Conservation (phyloP, 2,797 vertebrate species). For the Jordanella pulchra region DNA sequence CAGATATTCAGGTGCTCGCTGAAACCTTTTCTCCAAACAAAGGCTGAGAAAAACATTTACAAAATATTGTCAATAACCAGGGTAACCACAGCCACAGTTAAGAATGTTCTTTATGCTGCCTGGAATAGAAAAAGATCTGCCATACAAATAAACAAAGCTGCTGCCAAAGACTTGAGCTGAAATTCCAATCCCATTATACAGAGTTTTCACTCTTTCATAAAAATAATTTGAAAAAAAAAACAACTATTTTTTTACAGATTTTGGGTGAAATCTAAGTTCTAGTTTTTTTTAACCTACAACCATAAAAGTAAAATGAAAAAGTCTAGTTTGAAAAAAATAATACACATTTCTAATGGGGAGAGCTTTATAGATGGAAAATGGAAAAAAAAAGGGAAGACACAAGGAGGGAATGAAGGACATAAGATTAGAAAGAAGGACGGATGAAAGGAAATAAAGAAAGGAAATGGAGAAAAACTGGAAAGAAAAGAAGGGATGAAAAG, state of each 20-base stretch:
- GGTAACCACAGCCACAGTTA: slow-evolving; percentile 28
- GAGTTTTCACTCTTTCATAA: no score
- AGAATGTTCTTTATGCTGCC: slow-evolving; percentile 38
- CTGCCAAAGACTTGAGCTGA: slow-evolving; percentile 62
- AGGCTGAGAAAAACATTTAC: slow-evolving; percentile 8
- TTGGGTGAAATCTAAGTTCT: neutral
- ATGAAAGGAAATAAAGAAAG: no score
- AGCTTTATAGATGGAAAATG: neutral
- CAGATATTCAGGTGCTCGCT: slow-evolving; percentile 55
- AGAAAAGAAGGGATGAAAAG: neutral
- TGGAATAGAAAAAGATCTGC: slow-evolving; percentile 49
- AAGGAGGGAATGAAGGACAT: neutral
- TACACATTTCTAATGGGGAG: neutral
- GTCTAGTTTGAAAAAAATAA: neutral
- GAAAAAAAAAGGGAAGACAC: neutral
- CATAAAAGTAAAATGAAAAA: neutral
- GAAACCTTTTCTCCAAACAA: neutral
- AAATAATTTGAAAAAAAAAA: no score
- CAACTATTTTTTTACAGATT: neutral
- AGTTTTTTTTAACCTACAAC: neutral
- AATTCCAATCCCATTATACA: slow-evolving; percentile 28
- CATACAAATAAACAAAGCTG: slow-evolving; percentile 52
- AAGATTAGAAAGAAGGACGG: neutral
- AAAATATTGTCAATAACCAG: slow-evolving; percentile 8
- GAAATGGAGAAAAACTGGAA: no score